phyloP scores from a whole-genome alignment of 2,113 vertebrate genomes.

The Lontra canadensis region DNA sequence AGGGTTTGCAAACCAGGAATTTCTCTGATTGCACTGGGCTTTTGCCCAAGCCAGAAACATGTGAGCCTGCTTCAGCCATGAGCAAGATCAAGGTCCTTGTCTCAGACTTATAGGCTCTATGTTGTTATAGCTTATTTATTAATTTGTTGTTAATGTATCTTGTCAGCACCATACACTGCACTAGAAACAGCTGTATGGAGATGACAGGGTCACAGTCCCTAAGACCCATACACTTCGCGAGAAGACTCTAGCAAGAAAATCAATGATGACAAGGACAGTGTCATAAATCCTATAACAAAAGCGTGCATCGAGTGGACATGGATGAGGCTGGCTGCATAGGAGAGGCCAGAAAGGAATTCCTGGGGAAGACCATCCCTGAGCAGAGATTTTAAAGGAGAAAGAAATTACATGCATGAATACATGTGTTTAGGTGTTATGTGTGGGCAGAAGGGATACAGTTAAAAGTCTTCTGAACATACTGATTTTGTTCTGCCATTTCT shows the following conservation, averaged over 20 bases:
- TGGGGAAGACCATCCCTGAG: not conserved
- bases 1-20: not conserved
- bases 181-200: not conserved
- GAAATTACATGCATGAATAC: not conserved
- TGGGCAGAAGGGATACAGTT: not conserved
- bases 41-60: not conserved
- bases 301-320: rapidly evolving
- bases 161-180: not conserved
- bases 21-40: not conserved
- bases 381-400: not conserved
- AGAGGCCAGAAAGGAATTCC: not conserved
- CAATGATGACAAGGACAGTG: not conserved
- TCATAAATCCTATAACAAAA: not conserved
- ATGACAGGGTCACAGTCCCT: not conserved
- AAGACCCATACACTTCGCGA: not conserved
- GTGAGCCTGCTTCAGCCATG: not conserved
- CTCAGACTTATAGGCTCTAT: not conserved
- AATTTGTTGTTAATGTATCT: not conserved
- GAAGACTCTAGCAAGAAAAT: not conserved
- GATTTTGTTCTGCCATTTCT: not conserved
- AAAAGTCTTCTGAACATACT: not conserved
- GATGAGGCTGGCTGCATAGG: not conserved
- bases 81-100: not conserved
- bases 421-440: no score
- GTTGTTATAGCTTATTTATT: not conserved